Evolutionary conservation across 2,113 vertebrate species (phyloP), one percentile per base, ranked within the genome.

Genomic region (Megaleporinus macrocephalus): DNA sequence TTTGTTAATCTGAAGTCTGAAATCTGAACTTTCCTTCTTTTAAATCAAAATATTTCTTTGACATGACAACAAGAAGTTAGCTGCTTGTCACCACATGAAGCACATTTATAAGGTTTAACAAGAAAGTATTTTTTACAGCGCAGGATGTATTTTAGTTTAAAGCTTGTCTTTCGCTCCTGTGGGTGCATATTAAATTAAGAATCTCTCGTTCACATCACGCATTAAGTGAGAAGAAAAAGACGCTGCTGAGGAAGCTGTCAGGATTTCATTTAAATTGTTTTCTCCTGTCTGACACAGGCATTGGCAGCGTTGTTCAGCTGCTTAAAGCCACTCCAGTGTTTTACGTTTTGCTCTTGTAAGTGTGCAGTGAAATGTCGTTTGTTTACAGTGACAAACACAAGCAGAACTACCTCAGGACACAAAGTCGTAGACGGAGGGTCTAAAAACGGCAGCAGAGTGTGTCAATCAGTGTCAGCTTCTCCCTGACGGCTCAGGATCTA

Each of bases 371-470:
- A 61, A 5, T 63, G 36, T 44, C 41, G 1, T 27, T 59, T 76
- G 36, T 76, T 76, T 41, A 76, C 20, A 61, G 22, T 61, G 73
- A 24, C 55, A 62, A n/a, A 76, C 33, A 3, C 30, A 76, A 76
- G 41, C n/a, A 6, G 61, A 63, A 65, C 24, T 22, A 65, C 44
- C 41, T 47, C n/a, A 47, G 61, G 61, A 29, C 62, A 27, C 24
- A 22, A 65, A 65, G 41, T 47, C n/a, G 9, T 6, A 61, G 57
- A 26, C 57, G 13, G n/a, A 61, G 24, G 57, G 57, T 24, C 57
- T 61, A 61, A 26, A 61, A 61, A 61, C 30, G 5, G 18, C 61
- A 77, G 41, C 26, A 63, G 59, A 77, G 62, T 36, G 41, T 10
- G 75, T 65, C 59, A 63, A 63, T 77, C 15, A 49, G 59, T 24